Evolutionary conservation across 2,888 invertebrate species (phyloP).

Genomic region (Meiosimyza platycephala): DNA sequence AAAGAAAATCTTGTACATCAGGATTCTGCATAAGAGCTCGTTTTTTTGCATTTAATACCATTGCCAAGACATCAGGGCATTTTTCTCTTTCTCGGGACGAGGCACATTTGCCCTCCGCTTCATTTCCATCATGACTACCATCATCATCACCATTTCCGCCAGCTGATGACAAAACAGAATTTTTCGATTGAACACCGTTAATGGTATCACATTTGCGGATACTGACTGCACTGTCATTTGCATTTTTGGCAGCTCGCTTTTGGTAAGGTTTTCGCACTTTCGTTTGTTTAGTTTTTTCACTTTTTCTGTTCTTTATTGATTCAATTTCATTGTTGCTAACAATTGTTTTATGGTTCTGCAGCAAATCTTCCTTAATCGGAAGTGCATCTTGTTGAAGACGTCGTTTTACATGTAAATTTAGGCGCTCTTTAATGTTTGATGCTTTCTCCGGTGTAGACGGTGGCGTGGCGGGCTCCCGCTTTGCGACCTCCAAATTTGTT

Average conservation of each 20-base stretch:
- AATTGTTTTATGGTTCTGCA: neutral
- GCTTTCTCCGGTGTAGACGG: slow-evolving; percentile 45
- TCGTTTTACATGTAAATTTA: slow-evolving; percentile 64
- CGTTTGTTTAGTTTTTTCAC: slow-evolving; percentile 41
- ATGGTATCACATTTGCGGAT: slow-evolving; percentile 46
- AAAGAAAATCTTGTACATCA: slow-evolving; percentile 60
- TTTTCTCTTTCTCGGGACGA: slow-evolving; percentile 58
- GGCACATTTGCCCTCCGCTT: slow-evolving; percentile 42
- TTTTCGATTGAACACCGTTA: slow-evolving; percentile 26
- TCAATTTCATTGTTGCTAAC: neutral
- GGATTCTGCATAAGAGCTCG: slow-evolving; percentile 59
- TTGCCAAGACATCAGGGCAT: slow-evolving; percentile 60
- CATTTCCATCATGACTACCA: slow-evolving; percentile 51
- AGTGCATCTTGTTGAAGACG: slow-evolving; percentile 58
- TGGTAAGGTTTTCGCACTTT: slow-evolving; percentile 57
- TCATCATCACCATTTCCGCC: slow-evolving; percentile 45
- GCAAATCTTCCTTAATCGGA: slow-evolving; percentile 28
- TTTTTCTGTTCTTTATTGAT: neutral
- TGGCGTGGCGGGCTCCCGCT: slow-evolving; percentile 32
- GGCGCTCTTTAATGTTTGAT: slow-evolving; percentile 60
- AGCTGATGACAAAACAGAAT: slow-evolving; percentile 21
- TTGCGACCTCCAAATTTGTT: slow-evolving; percentile 17
- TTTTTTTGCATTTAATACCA: slow-evolving; percentile 62
- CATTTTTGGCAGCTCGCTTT: slow-evolving; percentile 53
- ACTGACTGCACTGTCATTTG: slow-evolving; percentile 11